Percentiles rank a stretch among this genome's conserved stretches.
These are phyloP conservation scores for Bhutanitis thaidina DNA, from an alignment of 2,888 invertebrate genomes.

Conservation along the genomic window DNA sequence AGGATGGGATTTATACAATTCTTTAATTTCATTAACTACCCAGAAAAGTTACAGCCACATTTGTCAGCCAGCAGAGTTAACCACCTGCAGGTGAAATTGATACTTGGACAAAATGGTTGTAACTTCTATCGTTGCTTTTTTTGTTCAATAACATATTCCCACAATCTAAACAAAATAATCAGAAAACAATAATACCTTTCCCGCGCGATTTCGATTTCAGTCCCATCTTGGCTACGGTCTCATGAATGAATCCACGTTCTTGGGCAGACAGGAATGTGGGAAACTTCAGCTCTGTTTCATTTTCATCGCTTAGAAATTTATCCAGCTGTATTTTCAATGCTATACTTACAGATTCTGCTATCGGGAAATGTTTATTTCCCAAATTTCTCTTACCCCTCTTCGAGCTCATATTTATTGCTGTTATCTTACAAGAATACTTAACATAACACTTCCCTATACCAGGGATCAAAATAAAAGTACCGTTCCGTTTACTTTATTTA, in stretches of 20 bases:
- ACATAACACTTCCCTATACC: background rate
- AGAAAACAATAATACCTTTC: constrained; percentile 78
- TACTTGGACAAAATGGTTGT: no score
- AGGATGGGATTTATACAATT: no score
- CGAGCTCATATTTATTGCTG: constrained; percentile 51
- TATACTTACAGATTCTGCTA: constrained; percentile 73
- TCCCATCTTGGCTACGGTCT: constrained; percentile 83
- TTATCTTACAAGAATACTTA: background rate
- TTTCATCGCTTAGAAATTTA: constrained; percentile 67
- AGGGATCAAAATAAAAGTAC: background rate
- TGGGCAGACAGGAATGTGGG: constrained; percentile 87
- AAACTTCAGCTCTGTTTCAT: constrained; percentile 79
- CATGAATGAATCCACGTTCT: constrained; percentile 90
- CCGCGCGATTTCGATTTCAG: constrained; percentile 91
- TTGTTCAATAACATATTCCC: no score
- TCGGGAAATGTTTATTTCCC: constrained; percentile 68
- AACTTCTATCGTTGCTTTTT: no score
- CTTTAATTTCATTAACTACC: no score
- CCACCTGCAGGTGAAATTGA: no score
- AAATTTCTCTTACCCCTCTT: constrained; percentile 61
- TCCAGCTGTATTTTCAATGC: constrained; percentile 72
- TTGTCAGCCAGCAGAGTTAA: no score
- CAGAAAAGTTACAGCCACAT: no score
- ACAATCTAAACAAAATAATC: no score
- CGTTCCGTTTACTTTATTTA: background rate